phyloP scores from a whole-genome alignment of 1,140 invertebrate genomes.

The Drosophila nebulosa region DNA sequence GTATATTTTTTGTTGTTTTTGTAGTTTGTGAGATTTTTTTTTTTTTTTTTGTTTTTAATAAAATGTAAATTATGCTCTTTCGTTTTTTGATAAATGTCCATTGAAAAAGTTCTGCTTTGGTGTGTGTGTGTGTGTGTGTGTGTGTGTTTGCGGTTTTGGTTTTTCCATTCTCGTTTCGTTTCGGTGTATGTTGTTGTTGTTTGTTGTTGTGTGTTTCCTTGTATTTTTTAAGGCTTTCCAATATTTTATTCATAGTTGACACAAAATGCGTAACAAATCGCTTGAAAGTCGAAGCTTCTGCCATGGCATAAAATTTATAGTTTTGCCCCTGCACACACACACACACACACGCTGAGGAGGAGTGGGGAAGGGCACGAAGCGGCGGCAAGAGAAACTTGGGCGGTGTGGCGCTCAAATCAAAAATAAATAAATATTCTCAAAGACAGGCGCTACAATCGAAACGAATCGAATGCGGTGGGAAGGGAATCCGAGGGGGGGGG shows the following conservation, averaged over 20 bases:
- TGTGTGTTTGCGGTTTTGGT: background rate
- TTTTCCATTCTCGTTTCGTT: constrained; percentile 10
- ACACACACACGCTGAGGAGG: background rate
- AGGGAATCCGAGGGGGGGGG: too few species aligned
- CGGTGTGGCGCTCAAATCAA: constrained; percentile 56
- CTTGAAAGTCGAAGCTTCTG: constrained; percentile 51
- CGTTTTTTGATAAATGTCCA: constrained; percentile 71
- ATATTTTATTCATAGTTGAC: constrained; percentile 79
- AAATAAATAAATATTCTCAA: constrained; percentile 72
- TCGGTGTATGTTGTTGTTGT: constrained; percentile 1
- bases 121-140: constrained; percentile 11
- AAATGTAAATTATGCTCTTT: constrained; percentile 73
- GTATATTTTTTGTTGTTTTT: background rate
- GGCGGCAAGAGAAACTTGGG: background rate
- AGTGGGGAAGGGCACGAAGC: background rate
- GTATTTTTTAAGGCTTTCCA: constrained; percentile 53
- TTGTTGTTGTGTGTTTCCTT: constrained; percentile 36
- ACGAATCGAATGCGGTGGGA: background rate
- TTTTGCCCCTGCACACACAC: constrained; percentile 53
- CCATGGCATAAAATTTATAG: constrained; percentile 66
- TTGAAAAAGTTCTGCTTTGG: constrained; percentile 68
- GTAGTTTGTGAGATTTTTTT: background rate
- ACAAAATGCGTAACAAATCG: constrained; percentile 78
- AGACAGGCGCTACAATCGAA: constrained; percentile 34
- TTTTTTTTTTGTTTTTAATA: constrained; percentile 59